Evolutionary conservation across 2,888 invertebrate species (phyloP), one percentile per base, ranked within the genome.

Genomic region (Craniophora ligustri): DNA sequence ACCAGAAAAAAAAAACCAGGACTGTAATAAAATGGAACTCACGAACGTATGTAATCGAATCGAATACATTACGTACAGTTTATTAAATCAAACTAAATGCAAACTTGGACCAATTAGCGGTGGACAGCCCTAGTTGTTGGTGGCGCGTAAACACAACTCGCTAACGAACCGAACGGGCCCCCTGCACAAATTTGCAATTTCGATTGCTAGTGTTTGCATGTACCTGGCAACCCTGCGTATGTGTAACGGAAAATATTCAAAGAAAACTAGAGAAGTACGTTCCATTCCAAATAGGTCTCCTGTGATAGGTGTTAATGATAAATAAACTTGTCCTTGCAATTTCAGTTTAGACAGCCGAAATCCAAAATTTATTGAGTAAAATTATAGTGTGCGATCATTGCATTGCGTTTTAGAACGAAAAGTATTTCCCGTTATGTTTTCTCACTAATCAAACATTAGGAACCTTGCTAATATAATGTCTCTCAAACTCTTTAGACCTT

Each of bases 171-270:
- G 86, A 80, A 79, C 87, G 84, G 89, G 64, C 61, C 86, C 88
- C 90, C 89, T 92, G 91, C 92, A 90, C 91, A 91, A 91, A 93
- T 92, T 92, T 93, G 92, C 92, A 93, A 92, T 92, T 92, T 92
- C 92, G 91, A 93, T 92, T 93, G 91, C 82, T 76, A 73, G 81
- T 84, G 86, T 85, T 88, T 86, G 84, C 86, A 79, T 84, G 82
- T 87, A 84, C 83, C 81, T 86, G 57, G 79, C 81, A 81, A 81
- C 45, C 32, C 46, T 49, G 42, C 64, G 44, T 59, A 44, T 71
- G 40, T 64, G 45, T 28, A 50, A 23, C 39, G 47, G 34, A 69
- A 68, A 69, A 69, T n/a, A 54, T 42, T 46, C 10, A 15, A 48
- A 50, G 45, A 31, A 61, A 36, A 48, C 26, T 2, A 30, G 14